Evolutionary conservation across 2,888 invertebrate genomes (phyloP), one percentile per base, ranked within the genome.

Genomic region (Troides oblongomaculatus): DNA sequence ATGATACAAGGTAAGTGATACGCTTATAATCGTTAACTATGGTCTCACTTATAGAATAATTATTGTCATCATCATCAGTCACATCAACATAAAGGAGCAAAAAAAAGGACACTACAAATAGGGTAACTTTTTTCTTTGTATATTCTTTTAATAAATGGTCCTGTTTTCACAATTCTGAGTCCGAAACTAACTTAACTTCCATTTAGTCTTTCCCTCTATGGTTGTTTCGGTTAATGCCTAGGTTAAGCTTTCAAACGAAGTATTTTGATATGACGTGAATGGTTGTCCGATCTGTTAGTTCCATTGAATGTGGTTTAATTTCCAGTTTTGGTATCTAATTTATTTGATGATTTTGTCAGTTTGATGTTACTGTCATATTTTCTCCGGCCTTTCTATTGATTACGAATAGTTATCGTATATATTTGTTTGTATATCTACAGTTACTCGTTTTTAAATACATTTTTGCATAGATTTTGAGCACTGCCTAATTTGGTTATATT

Each of bases 191-290:
- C 14, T 0, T 12, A 46, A 46, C 14, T 46, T 14, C 66, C 46
- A 58, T 67, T 60, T 64, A 58, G 53, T 30, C 75, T 76, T 75
- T 77, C 77, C 75, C 75, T 74, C 73, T 69, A 72, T 69, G 72
- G 74, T 74, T 78, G 73, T 79, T 80, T 79, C 81, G 78, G 84
- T 84, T 84, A 84, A 85, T 86, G 79, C 80, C 77, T 68, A 73
- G 71, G 74, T 73, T 71, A 73, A 76, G 73, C 79, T 81, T 83
- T 85, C 78, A 81, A 84, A 80, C 72, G 76, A 77, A 76, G 75
- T 74, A 78, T 81, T 83, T 76, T 72, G 75, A 79, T 74, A 76
- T 75, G 75, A 72, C 76, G 78, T 82, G 79, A 83, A 83, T 81
- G 76, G 76, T 72, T 73, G 66, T 25, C 25, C 57, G 64, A 53